Conservation (phyloP, 2,888 invertebrate species). For the Phytoseiulus persimilis region DNA sequence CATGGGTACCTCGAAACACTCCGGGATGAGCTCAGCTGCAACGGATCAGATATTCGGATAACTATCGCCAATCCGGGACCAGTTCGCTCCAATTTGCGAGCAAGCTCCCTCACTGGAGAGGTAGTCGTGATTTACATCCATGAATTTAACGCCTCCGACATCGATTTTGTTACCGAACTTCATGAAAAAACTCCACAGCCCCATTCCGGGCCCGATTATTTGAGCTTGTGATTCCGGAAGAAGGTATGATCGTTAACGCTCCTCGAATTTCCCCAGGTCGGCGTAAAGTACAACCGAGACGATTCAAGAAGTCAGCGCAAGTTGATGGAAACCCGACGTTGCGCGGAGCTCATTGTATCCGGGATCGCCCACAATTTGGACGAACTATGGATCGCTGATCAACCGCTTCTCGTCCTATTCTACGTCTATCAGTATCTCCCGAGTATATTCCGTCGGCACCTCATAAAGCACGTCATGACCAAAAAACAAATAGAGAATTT, state of each 20-base stretch:
- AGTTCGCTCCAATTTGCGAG: slow-evolving; percentile 62
- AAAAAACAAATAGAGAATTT: slow-evolving; percentile 24
- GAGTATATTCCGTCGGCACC: slow-evolving; percentile 43
- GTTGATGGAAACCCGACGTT: slow-evolving; percentile 54
- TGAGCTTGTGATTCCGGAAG: no score
- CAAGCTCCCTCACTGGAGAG: slow-evolving; percentile 62
- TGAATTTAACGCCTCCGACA: no score
- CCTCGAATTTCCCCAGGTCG: background rate
- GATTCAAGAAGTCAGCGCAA: slow-evolving; percentile 41
- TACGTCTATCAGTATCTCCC: slow-evolving; percentile 60
- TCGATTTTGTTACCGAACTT: no score
- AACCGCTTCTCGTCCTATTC: slow-evolving; percentile 58
- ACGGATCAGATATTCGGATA: slow-evolving; percentile 53
- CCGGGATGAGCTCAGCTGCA: slow-evolving; percentile 55
- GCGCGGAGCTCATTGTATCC: slow-evolving; percentile 54
- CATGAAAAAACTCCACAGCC: no score
- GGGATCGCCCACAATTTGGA: slow-evolving; percentile 55
- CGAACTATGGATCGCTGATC: slow-evolving; percentile 64
- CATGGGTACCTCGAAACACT: slow-evolving; percentile 65
- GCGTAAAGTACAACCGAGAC: background rate
- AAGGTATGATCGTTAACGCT: background rate
- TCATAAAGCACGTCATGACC: slow-evolving; percentile 10
- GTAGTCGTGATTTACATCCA: slow-evolving; percentile 51
- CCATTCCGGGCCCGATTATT: no score
- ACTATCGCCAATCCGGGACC: slow-evolving; percentile 70